These are phyloP conservation scores for Saiga tatarica DNA, from an alignment of 2,113 vertebrate genomes.

Conservation along the genomic window DNA sequence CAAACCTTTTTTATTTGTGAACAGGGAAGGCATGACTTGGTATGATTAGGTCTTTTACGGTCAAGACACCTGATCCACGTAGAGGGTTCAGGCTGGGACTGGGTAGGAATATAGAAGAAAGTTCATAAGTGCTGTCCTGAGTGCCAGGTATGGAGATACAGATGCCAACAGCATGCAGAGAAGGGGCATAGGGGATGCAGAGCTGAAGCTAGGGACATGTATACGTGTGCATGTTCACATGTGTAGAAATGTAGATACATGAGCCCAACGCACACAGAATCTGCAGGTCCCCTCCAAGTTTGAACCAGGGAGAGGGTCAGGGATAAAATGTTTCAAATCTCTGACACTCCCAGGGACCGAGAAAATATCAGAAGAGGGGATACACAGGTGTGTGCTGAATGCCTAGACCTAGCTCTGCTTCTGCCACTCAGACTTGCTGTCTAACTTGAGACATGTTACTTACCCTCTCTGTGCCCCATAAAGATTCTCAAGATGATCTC, in stretches of 20 bases:
- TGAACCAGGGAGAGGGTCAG: neutral
- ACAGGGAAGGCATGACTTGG: fast-evolving
- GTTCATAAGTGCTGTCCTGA: no score
- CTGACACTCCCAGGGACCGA: neutral
- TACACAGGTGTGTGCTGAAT: neutral
- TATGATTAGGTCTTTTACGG: neutral
- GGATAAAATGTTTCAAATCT: neutral
- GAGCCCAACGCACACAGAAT: no score
- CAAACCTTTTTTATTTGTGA: neutral
- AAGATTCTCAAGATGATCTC: neutral
- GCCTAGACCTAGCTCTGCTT: neutral
- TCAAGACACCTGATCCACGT: no score
- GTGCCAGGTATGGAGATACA: neutral
- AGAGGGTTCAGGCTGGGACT: neutral
- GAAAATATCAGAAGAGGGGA: neutral
- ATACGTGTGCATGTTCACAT: no score
- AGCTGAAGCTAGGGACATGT: no score
- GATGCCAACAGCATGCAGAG: neutral
- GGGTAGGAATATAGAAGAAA: neutral
- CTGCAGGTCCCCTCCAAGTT: no score
- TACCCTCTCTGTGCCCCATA: neutral
- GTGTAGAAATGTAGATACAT: neutral
- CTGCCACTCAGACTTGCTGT: neutral
- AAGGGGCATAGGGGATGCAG: fast-evolving
- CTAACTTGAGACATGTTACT: neutral